Conservation (phyloP, 2,888 invertebrate species). For the Eupithecia tripunctaria region DNA sequence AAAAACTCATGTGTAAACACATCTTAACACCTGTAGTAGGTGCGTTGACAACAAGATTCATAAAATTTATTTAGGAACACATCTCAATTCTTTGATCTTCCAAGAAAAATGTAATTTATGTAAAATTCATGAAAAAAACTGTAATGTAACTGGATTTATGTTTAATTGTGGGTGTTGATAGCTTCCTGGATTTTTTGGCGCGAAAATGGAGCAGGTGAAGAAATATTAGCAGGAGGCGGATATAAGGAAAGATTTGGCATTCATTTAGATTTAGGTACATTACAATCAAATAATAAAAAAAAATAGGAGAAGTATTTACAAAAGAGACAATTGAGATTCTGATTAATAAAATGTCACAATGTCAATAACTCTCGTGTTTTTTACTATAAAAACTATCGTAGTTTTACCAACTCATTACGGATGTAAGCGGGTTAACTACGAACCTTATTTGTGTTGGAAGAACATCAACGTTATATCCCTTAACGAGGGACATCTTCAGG, state of each 20-base stretch:
- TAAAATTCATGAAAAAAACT: slow-evolving; percentile 16
- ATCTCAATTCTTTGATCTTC: slow-evolving; percentile 26
- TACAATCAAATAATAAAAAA: too few relatives aligned
- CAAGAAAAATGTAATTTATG: slow-evolving; percentile 13
- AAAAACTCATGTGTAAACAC: neutral
- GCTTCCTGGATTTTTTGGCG: slow-evolving; percentile 31
- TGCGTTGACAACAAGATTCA: neutral
- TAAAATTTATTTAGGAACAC: neutral
- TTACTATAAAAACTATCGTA: too few relatives aligned
- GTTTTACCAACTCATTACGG: too few relatives aligned
- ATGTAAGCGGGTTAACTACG: too few relatives aligned
- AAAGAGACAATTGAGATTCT: too few relatives aligned
- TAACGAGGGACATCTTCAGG: too few relatives aligned
- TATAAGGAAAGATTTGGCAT: neutral
- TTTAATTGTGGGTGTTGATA: slow-evolving; percentile 15
- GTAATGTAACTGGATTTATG: slow-evolving; percentile 20
- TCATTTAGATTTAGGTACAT: neutral
- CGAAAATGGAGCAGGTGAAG: neutral
- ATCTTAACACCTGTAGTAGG: neutral
- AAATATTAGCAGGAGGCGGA: neutral
- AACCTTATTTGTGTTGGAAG: too few relatives aligned
- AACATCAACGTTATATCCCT: too few relatives aligned
- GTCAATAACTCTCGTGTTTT: too few relatives aligned
- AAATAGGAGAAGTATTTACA: too few relatives aligned
- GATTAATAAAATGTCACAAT: too few relatives aligned